Percentiles rank a stretch among this genome's conserved stretches.
phyloP scores from a whole-genome alignment of 2,888 invertebrate genomes.

The Pyrgus malvae region DNA sequence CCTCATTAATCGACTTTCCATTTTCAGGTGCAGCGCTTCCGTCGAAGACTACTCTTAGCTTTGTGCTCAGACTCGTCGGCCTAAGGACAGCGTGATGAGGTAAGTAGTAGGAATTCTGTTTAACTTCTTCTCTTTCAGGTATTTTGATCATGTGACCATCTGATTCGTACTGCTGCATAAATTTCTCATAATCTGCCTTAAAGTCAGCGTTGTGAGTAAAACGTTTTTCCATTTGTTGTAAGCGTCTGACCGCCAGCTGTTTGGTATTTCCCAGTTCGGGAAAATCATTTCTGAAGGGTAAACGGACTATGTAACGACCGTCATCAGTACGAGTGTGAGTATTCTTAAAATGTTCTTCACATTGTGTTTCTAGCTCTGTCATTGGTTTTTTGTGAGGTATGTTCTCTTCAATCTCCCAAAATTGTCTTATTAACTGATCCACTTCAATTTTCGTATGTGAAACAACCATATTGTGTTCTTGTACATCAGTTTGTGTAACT shows the following conservation, averaged over 20 bases:
- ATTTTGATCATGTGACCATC: slow-evolving; percentile 32
- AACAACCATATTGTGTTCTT: slow-evolving; percentile 27
- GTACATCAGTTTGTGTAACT: slow-evolving; percentile 27
- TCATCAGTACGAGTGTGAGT: slow-evolving; percentile 25
- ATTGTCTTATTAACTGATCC: slow-evolving; percentile 31
- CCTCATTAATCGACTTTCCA: slow-evolving; percentile 32
- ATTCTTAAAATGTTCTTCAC: slow-evolving; percentile 32
- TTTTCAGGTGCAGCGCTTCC: slow-evolving; percentile 31
- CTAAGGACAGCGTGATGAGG: slow-evolving; percentile 35
- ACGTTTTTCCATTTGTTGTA: slow-evolving; percentile 32
- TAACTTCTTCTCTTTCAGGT: slow-evolving; percentile 30
- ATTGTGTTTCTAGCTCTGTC: slow-evolving; percentile 30
- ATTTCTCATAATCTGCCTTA: slow-evolving; percentile 31
- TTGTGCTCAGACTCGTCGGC: slow-evolving; percentile 30
- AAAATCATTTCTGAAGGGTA: slow-evolving; percentile 30
- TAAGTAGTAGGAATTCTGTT: slow-evolving; percentile 31
- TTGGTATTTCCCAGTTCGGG: neutral
- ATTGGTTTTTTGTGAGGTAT: slow-evolving; percentile 25
- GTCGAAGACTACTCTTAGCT: slow-evolving; percentile 35
- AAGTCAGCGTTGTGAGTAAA: slow-evolving; percentile 30
- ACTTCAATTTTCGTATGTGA: slow-evolving; percentile 29
- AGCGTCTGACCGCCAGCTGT: slow-evolving; percentile 27
- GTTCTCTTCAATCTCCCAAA: slow-evolving; percentile 37
- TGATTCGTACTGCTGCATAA: slow-evolving; percentile 31
- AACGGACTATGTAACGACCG: slow-evolving; percentile 33